phyloP scores from a whole-genome alignment of 1,140 invertebrate genomes.

The Stegodyphus mimosarum region DNA sequence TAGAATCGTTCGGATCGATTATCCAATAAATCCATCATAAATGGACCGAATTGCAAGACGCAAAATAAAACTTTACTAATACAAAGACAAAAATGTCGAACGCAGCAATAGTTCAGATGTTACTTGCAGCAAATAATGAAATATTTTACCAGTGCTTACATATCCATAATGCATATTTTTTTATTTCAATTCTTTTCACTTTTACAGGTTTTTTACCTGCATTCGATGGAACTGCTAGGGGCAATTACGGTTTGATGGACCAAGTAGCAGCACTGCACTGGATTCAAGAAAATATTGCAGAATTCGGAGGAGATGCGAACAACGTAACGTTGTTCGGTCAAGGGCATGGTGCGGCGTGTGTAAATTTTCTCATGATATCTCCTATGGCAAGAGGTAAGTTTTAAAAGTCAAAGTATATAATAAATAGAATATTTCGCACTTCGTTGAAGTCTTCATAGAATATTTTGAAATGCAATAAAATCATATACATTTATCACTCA shows the following conservation, averaged over 20 bases:
- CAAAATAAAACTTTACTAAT: no score
- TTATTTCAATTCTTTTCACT: neutral
- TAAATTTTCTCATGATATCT: slow-evolving; percentile 93
- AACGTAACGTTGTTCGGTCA: slow-evolving; percentile 95
- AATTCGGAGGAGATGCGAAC: slow-evolving; percentile 90
- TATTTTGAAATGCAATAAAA: no score
- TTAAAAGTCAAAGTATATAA: neutral
- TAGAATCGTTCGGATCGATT: no score
- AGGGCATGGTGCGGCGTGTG: slow-evolving; percentile 92
- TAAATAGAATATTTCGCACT: no score
- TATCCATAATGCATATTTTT: neutral
- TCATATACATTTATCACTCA: no score
- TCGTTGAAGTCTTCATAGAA: no score
- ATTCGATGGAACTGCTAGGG: slow-evolving; percentile 81
- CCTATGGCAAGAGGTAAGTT: slow-evolving; percentile 86
- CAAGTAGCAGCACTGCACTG: slow-evolving; percentile 93
- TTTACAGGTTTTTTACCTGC: slow-evolving; percentile 86
- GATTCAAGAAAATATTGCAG: slow-evolving; percentile 93
- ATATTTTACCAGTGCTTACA: no score
- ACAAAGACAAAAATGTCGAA: no score
- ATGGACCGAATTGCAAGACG: no score
- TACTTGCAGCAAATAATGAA: no score
- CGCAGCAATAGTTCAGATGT: no score
- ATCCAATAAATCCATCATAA: no score
- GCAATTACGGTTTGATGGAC: slow-evolving; percentile 96